These are phyloP conservation scores for Galaxea fascicularis DNA, from an alignment of 92 coral and sea anemone genomes.

Conservation along the genomic window DNA sequence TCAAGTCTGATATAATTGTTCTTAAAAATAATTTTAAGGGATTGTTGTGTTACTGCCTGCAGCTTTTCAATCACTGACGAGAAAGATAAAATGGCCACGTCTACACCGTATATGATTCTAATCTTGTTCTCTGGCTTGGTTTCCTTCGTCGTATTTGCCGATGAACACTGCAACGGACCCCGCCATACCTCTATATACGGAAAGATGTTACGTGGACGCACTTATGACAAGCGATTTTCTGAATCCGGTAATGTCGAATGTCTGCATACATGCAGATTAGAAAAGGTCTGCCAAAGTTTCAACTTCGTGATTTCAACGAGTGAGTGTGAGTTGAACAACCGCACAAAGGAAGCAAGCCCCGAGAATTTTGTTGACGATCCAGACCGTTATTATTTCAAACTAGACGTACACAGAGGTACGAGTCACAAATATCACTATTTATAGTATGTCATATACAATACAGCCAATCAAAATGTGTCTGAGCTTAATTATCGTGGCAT, in stretches of 20 bases:
- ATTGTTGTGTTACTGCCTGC: too few relatives aligned
- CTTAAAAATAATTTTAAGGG: too few relatives aligned
- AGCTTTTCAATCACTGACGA: neutral
- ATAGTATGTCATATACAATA: neutral
- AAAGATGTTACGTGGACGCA: conserved; percentile 22
- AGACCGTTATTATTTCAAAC: conserved; percentile 13
- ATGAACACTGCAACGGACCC: conserved; percentile 19
- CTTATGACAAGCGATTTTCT: neutral
- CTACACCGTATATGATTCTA: neutral
- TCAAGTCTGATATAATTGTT: too few relatives aligned
- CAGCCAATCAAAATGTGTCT: too few relatives aligned
- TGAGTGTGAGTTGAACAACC: conserved; percentile 27
- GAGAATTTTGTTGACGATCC: conserved; percentile 3
- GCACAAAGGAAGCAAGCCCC: conserved; percentile 42
- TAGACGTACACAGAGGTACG: conserved; percentile 19
- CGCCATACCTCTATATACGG: conserved; percentile 5
- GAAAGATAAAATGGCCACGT: neutral
- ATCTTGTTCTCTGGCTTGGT: neutral
- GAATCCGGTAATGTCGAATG: conserved; percentile 16
- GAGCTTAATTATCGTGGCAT: too few relatives aligned
- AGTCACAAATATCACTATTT: neutral
- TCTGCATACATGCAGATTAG: conserved; percentile 11
- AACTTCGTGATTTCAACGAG: conserved; percentile 7
- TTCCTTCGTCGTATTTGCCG: neutral
- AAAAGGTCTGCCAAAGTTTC: conserved; percentile 26